Percentiles rank a stretch among this genome's conserved stretches.
Evolutionary conservation across 2,888 invertebrate species (phyloP).

Genomic region (Lysandra coridon): DNA sequence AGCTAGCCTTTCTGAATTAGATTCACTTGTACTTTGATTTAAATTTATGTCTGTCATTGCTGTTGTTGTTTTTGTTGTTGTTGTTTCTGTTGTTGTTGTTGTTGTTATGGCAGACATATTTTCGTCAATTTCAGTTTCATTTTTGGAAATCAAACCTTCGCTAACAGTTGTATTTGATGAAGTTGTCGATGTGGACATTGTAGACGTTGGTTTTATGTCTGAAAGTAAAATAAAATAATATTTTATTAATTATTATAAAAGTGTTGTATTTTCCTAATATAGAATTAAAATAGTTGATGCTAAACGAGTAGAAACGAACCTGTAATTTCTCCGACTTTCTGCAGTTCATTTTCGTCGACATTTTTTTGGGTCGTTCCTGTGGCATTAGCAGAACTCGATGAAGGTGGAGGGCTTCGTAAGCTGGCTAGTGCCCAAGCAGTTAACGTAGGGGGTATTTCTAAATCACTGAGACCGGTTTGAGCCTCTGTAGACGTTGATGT

Average conservation of each 20-base stretch:
- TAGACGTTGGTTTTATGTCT: conserved; percentile 60
- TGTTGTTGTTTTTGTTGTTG: conserved; percentile 43
- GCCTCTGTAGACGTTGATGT: conserved; percentile 54
- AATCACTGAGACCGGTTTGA: conserved; percentile 54
- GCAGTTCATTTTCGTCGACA: conserved; percentile 69
- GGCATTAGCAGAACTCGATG: conserved; percentile 50
- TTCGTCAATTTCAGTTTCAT: conserved; percentile 57
- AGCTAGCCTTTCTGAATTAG: conserved; percentile 57
- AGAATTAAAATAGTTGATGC: background rate
- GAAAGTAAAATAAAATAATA: conserved; percentile 46
- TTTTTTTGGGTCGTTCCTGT: conserved; percentile 54
- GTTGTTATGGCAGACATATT: conserved; percentile 53
- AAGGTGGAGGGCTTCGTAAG: conserved; percentile 64
- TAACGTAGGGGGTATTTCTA: conserved; percentile 74
- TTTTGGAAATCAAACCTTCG: conserved; percentile 60
- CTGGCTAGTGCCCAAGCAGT: conserved; percentile 78
- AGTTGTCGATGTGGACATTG: conserved; percentile 49
- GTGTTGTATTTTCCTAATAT: background rate
- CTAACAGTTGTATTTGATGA: conserved; percentile 52
- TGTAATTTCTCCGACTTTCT: conserved; percentile 66
- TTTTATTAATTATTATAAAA: background rate
- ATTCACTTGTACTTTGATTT: conserved; percentile 50
- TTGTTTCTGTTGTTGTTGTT: conserved; percentile 46
- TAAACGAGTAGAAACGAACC: conserved; percentile 51
- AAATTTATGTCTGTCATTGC: conserved; percentile 43